phyloP scores from a whole-genome alignment of 2,888 invertebrate genomes.

The Melitaea athalia region DNA sequence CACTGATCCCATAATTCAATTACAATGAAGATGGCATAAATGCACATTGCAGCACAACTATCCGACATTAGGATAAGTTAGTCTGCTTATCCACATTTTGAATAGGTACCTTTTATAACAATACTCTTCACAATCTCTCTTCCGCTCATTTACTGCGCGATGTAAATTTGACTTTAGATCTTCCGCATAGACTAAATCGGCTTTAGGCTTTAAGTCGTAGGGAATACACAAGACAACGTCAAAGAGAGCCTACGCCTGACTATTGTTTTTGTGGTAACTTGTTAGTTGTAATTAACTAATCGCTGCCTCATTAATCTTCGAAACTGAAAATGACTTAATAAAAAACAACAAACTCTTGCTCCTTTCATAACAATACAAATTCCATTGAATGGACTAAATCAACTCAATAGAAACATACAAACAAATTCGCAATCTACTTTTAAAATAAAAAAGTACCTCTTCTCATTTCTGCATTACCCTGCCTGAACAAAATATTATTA shows the following conservation, averaged over 20 bases:
- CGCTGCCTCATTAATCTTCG: conserved; percentile 74
- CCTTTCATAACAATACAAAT: conserved; percentile 78
- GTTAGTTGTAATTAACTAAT: conserved; percentile 72
- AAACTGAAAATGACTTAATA: conserved; percentile 77
- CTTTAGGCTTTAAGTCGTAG: conserved; percentile 20
- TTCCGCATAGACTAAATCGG: conserved; percentile 18
- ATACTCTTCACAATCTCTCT: conserved; percentile 80
- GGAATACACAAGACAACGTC: conserved; percentile 56
- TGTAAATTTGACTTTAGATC: conserved; percentile 67
- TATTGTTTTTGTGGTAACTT: conserved; percentile 79
- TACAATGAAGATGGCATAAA: conserved; percentile 77
- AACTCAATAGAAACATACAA: conserved; percentile 81
- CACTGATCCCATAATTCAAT: conserved; percentile 80
- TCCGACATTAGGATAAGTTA: conserved; percentile 71
- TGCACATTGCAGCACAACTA: conserved; percentile 79
- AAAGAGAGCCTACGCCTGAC: conserved; percentile 78
- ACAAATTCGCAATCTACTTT: conserved; percentile 74
- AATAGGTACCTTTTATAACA: conserved; percentile 81
- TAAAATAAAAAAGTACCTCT: conserved; percentile 77
- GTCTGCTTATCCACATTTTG: conserved; percentile 78
- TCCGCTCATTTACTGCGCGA: conserved; percentile 71
- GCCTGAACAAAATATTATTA: conserved; percentile 79
- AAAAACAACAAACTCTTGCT: conserved; percentile 77
- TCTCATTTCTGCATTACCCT: conserved; percentile 81
- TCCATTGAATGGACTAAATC: conserved; percentile 80